Evolutionary conservation across 2,888 invertebrate genomes (phyloP).

Genomic region (Bombylius discolor): DNA sequence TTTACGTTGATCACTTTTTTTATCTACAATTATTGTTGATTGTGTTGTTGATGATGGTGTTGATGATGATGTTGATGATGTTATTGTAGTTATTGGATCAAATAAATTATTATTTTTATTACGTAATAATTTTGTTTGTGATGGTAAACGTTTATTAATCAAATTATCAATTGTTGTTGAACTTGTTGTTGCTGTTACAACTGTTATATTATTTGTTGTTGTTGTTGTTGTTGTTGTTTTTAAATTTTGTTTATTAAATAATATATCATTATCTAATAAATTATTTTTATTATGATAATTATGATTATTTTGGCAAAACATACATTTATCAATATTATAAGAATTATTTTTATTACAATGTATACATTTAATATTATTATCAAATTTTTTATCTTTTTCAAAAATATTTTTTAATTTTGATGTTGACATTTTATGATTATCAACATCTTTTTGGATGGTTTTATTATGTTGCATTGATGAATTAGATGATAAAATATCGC

Average conservation of each 20-base stretch:
- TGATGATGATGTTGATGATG: neutral
- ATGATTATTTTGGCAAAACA: slow-evolving; percentile 16
- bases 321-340: slow-evolving; percentile 25
- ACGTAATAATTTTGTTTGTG: neutral
- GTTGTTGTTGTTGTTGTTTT: slow-evolving; percentile 7
- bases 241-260: neutral
- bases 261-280: slow-evolving; percentile 2
- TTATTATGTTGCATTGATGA: slow-evolving; percentile 19
- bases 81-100: slow-evolving; percentile 9
- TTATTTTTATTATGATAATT: neutral
- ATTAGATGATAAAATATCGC: slow-evolving; percentile 49
- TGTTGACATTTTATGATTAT: slow-evolving; percentile 25
- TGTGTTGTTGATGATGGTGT: neutral
- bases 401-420: slow-evolving; percentile 31
- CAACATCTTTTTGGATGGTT: slow-evolving; percentile 13
- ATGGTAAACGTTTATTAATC: too few relatives aligned
- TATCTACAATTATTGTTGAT: neutral
- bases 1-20: slow-evolving; percentile 17
- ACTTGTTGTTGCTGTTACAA: neutral
- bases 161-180: neutral
- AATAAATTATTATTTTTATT: slow-evolving; percentile 4
- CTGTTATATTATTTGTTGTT: neutral
- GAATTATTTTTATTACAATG: slow-evolving; percentile 23
- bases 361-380: slow-evolving; percentile 21
- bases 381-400: slow-evolving; percentile 25